Conservation (phyloP, 2,888 invertebrate genomes). For the Cephus rjabovi region DNA sequence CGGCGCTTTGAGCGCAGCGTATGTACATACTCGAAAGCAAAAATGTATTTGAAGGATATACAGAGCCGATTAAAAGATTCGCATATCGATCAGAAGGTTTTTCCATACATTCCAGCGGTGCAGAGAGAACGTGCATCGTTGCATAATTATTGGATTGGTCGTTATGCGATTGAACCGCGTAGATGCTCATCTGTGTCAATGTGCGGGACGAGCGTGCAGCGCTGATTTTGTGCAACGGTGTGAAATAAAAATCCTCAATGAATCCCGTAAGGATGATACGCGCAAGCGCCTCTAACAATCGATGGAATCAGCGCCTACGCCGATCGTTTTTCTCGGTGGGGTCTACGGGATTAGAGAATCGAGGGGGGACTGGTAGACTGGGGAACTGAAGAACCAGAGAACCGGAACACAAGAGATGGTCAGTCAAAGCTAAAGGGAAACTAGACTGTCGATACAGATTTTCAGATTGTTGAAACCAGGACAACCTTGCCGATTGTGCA, state of each 20-base stretch:
- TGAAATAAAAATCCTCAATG: not conserved
- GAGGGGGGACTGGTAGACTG: not conserved
- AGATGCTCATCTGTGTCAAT: not conserved
- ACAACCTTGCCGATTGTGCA: not conserved
- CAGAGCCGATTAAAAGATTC: not conserved
- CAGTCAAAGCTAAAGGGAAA: not conserved
- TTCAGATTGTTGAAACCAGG: not conserved
- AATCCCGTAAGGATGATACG: not conserved
- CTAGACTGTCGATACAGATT: not conserved
- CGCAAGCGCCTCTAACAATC: not conserved
- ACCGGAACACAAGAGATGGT: not conserved
- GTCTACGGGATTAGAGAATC: not conserved
- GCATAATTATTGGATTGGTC: not conserved
- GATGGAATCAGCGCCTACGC: not conserved
- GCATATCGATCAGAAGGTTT: not conserved
- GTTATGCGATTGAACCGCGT: not conserved
- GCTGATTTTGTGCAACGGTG: not conserved
- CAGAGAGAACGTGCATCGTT: not conserved
- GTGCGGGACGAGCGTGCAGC: not conserved
- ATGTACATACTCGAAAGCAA: too few species aligned
- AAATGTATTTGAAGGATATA: not conserved
- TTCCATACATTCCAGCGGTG: not conserved
- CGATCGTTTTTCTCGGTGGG: not conserved
- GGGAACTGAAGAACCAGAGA: not conserved
- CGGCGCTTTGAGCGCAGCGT: too few species aligned